A percentile compares a stretch with the other conserved stretches of the same genome.
These are phyloP conservation scores for Ctenopoma multispine DNA, from an alignment of 2,797 vertebrate genomes.

Conservation along the genomic window DNA sequence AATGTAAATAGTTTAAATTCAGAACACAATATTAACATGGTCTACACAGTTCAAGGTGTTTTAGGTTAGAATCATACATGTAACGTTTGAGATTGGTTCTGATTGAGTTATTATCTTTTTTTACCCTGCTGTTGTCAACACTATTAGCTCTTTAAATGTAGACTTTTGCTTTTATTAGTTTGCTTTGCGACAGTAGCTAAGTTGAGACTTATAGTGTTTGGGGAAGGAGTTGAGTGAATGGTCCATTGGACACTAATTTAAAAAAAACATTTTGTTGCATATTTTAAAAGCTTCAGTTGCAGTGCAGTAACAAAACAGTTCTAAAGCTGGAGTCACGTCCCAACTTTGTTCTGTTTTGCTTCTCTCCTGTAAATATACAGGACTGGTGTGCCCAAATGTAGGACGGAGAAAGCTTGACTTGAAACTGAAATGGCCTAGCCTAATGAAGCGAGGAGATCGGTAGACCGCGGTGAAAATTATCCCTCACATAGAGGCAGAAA, in stretches of 20 bases:
- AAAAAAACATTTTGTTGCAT: background rate
- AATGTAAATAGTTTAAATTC: too few species aligned
- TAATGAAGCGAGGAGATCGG: conserved; percentile 91
- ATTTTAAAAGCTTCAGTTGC: background rate
- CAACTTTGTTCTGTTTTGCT: conserved; percentile 17
- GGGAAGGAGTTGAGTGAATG: background rate
- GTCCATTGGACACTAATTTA: background rate
- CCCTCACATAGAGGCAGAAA: conserved; percentile 40
- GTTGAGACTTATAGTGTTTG: background rate
- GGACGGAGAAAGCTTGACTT: conserved; percentile 64
- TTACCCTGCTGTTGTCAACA: too few species aligned
- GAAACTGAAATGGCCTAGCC: conserved; percentile 87
- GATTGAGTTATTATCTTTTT: too few species aligned
- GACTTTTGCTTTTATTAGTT: background rate
- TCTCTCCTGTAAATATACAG: conserved; percentile 30
- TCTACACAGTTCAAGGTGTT: too few species aligned
- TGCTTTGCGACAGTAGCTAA: background rate
- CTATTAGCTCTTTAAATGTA: background rate
- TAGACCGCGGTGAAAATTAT: conserved; percentile 57
- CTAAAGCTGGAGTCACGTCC: background rate
- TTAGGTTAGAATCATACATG: too few species aligned
- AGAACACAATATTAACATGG: too few species aligned
- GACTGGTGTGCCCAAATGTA: background rate
- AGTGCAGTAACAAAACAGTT: too few species aligned
- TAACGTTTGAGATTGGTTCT: too few species aligned